Conservation (phyloP, 2,797 vertebrate genomes). For the Sebastes kiyomatsui region DNA sequence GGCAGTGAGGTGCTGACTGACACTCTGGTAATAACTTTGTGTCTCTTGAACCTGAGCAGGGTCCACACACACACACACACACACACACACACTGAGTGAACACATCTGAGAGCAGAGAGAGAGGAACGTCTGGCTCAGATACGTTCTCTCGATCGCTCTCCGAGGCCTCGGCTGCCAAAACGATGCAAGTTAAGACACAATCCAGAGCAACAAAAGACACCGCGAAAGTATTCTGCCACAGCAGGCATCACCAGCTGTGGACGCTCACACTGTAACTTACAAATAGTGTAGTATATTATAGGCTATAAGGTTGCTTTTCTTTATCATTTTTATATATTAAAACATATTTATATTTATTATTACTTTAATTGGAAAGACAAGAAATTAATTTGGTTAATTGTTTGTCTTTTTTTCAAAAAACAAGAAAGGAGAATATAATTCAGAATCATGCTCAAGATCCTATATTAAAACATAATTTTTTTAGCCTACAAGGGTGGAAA, state of each 20-base stretch:
- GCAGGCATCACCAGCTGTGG: slow-evolving; percentile 15
- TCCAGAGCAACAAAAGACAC: slow-evolving; percentile 81
- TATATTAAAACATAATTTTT: background rate
- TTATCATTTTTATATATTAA: no score
- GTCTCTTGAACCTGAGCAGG: slow-evolving; percentile 49
- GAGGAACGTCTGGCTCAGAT: slow-evolving; percentile 37
- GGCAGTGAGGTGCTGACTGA: slow-evolving; percentile 63
- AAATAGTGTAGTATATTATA: background rate
- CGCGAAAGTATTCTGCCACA: slow-evolving; percentile 23
- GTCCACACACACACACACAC: slow-evolving; percentile 7
- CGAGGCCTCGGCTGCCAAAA: slow-evolving; percentile 78
- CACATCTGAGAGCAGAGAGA: background rate
- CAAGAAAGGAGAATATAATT: background rate
- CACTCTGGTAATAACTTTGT: slow-evolving; percentile 55
- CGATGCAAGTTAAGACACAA: slow-evolving; percentile 86
- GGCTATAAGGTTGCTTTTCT: no score
- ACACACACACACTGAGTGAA: background rate
- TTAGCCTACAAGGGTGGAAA: background rate
- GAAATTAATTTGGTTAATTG: background rate
- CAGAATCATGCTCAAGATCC: background rate
- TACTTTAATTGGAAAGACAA: background rate
- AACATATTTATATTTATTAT: no score
- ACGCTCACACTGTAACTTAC: background rate
- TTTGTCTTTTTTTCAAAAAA: background rate
- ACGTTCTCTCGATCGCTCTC: slow-evolving; percentile 2